These are phyloP conservation scores for Nomia melanderi DNA, from an alignment of 1,140 invertebrate species.

Conservation along the genomic window DNA sequence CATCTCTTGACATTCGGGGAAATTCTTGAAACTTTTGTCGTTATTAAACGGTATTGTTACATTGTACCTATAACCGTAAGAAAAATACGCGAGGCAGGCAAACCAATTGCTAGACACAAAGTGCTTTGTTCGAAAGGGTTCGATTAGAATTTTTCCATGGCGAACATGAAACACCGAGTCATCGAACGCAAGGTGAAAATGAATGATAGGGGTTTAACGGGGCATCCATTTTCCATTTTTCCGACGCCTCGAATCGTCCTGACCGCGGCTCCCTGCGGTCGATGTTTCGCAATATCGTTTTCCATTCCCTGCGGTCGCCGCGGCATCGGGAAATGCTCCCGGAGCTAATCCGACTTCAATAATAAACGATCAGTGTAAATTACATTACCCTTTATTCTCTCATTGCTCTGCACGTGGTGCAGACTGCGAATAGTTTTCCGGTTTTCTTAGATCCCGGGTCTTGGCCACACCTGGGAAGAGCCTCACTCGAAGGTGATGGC, in stretches of 20 bases:
- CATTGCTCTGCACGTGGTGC: slow-evolving; percentile 44
- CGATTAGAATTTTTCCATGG: too few relatives aligned
- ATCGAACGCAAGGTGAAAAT: too few relatives aligned
- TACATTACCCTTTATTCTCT: slow-evolving; percentile 22
- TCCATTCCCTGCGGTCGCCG: slow-evolving; percentile 1
- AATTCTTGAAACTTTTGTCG: too few relatives aligned
- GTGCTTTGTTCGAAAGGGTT: too few relatives aligned
- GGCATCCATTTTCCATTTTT: background rate
- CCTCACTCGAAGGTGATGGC: background rate
- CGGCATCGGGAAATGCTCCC: background rate
- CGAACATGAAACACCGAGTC: too few relatives aligned
- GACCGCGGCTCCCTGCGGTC: background rate
- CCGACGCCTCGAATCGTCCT: background rate
- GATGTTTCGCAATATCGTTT: slow-evolving; percentile 5
- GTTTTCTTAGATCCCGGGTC: background rate
- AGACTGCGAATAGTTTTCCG: background rate
- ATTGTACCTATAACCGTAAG: too few relatives aligned
- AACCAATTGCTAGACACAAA: too few relatives aligned
- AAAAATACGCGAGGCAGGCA: too few relatives aligned
- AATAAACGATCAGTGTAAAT: slow-evolving; percentile 27
- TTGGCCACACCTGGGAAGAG: background rate
- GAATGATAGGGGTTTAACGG: background rate
- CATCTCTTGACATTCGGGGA: too few relatives aligned
- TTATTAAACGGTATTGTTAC: too few relatives aligned
- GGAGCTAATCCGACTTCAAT: background rate